Evolutionary conservation across 2,113 vertebrate genomes (phyloP).

Genomic region (Oplegnathus fasciatus): DNA sequence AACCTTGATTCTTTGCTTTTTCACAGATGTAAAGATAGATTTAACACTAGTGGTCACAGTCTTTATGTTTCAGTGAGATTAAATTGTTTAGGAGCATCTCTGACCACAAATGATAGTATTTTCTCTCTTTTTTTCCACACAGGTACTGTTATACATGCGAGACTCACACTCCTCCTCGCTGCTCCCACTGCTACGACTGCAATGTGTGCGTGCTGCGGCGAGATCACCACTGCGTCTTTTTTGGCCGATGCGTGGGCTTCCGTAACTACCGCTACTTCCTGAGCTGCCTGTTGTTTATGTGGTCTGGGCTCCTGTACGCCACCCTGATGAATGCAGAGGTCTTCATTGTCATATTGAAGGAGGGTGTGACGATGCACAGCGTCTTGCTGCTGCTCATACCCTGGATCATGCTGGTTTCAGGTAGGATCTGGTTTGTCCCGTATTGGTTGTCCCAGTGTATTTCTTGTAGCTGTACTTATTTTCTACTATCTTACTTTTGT

Average conservation of each 20-base stretch:
- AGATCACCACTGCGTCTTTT: slow-evolving; percentile 94
- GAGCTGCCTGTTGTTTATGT: slow-evolving; percentile 88
- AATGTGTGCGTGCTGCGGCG: slow-evolving; percentile 90
- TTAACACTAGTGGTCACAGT: not conserved
- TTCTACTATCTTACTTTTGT: not conserved
- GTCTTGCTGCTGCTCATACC: slow-evolving; percentile 89
- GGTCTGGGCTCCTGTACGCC: slow-evolving; percentile 87
- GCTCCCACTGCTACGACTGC: slow-evolving; percentile 91
- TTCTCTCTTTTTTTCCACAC: not conserved
- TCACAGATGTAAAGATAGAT: not conserved
- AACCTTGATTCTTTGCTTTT: not conserved
- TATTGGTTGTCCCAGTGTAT: not conserved
- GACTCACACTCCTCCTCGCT: slow-evolving; percentile 90
- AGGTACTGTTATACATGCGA: slow-evolving; percentile 93
- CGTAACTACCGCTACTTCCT: slow-evolving; percentile 91
- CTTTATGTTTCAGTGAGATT: not conserved
- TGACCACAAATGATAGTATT: not conserved
- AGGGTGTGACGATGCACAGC: slow-evolving; percentile 88
- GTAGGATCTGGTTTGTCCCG: slow-evolving; percentile 66
- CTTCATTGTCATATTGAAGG: slow-evolving; percentile 87
- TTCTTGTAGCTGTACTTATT: not conserved
- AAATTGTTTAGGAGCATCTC: not conserved
- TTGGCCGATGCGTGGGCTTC: slow-evolving; percentile 91
- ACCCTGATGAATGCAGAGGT: slow-evolving; percentile 90
- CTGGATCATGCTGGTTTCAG: slow-evolving; percentile 94